Evolutionary conservation across 2,797 vertebrate species (phyloP).

Genomic region (Calcarius lapponicus): DNA sequence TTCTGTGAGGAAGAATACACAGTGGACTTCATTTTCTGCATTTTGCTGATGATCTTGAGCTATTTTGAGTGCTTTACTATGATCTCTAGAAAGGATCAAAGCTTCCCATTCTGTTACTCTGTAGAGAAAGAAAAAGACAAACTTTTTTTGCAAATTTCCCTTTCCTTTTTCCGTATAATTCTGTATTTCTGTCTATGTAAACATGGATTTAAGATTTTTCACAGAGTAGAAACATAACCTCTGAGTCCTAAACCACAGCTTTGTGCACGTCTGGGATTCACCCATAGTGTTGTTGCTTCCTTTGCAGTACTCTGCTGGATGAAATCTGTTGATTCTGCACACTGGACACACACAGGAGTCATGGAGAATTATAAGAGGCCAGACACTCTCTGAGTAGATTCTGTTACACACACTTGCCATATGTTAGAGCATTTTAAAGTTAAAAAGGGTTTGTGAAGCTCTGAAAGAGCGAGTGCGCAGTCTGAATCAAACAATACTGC

Average conservation of each 20-base stretch:
- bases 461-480: neutral
- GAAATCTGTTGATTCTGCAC: neutral
- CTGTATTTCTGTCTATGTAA: neutral
- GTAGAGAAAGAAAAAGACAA: neutral
- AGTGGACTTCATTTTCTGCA: neutral
- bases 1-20: neutral
- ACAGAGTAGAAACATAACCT: neutral
- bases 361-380: neutral
- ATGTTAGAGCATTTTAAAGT: neutral
- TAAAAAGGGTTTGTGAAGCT: neutral
- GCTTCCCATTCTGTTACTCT: neutral
- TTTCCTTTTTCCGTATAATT: neutral
- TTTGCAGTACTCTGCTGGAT: neutral
- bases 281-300: neutral
- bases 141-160: neutral
- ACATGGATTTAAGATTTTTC: neutral
- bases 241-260: neutral
- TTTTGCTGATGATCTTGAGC: neutral
- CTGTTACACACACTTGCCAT: neutral
- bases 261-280: neutral
- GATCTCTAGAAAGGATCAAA: neutral
- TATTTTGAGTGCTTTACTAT: neutral
- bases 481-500: neutral
- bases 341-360: accelerated
- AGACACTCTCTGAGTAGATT: neutral